Evolutionary conservation across 2,113 vertebrate genomes (phyloP).

Genomic region (Trogon surrucura): DNA sequence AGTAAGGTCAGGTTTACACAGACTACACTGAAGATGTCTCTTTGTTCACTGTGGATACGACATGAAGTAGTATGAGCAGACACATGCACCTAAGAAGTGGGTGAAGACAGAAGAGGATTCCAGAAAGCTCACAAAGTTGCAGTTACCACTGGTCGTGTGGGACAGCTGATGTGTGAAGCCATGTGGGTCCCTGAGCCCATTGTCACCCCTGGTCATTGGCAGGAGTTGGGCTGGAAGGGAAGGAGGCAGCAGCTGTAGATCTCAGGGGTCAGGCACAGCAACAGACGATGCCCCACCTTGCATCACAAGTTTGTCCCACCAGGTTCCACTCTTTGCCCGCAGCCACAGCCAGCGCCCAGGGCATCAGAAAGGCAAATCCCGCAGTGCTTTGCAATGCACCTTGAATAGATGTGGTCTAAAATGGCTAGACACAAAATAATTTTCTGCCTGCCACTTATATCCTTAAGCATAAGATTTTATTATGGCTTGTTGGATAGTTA

Average conservation of each 20-base stretch:
- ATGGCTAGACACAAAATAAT: not conserved
- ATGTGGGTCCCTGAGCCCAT: rapidly evolving
- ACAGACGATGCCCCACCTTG: not conserved
- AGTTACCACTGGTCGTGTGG: not conserved
- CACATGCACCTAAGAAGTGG: not conserved
- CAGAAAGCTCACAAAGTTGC: not conserved
- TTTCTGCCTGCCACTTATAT: conserved; percentile 38
- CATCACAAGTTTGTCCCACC: not conserved
- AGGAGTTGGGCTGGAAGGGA: not conserved
- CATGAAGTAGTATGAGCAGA: not conserved
- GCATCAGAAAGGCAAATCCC: not conserved
- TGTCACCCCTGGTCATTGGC: not conserved
- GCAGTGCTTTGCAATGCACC: not conserved
- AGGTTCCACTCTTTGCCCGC: not conserved
- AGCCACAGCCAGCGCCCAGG: not conserved
- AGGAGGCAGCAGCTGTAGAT: not conserved
- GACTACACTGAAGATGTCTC: not conserved
- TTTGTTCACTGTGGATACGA: not conserved
- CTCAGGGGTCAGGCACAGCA: not conserved
- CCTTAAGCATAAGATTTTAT: conserved; percentile 16
- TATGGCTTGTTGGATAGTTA: not conserved
- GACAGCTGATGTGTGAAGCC: not conserved
- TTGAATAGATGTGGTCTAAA: not conserved
- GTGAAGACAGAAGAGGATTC: not conserved
- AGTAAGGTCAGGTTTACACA: not conserved